A percentile compares a stretch with the other conserved stretches of the same genome.
Conservation (phyloP, 2,113 vertebrate species). For the Plotosus lineatus region DNA sequence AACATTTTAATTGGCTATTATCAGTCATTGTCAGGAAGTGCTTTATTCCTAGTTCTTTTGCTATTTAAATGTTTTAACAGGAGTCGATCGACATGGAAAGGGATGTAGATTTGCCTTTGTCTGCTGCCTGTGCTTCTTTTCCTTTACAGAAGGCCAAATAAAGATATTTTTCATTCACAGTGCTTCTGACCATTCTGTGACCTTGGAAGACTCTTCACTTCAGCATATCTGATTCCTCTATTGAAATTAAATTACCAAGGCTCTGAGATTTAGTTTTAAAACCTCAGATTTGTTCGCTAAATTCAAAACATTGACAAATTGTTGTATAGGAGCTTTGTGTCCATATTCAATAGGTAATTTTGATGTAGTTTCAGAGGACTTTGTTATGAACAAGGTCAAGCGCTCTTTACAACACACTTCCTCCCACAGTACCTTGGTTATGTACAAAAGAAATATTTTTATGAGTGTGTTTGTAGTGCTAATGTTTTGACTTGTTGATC, state of each 20-base stretch:
- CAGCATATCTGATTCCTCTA: slow-evolving; percentile 36
- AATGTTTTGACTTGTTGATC: slow-evolving; percentile 37
- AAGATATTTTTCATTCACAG: slow-evolving; percentile 36
- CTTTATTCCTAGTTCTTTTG: slow-evolving; percentile 25
- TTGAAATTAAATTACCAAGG: slow-evolving; percentile 48
- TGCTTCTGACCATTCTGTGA: slow-evolving; percentile 29
- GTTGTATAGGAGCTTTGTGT: slow-evolving; percentile 23
- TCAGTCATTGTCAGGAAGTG: neutral
- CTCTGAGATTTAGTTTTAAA: slow-evolving; percentile 29
- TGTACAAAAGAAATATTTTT: slow-evolving; percentile 17
- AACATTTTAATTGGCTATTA: slow-evolving; percentile 31
- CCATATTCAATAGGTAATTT: slow-evolving; percentile 33
- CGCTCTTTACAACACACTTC: slow-evolving; percentile 33
- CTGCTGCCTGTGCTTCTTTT: slow-evolving; percentile 28
- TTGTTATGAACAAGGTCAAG: slow-evolving; percentile 43
- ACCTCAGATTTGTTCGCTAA: slow-evolving; percentile 32
- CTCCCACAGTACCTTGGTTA: slow-evolving; percentile 14
- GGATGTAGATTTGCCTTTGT: slow-evolving; percentile 24
- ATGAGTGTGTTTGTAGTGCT: slow-evolving; percentile 25
- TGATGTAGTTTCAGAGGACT: slow-evolving; percentile 33
- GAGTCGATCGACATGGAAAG: slow-evolving; percentile 28
- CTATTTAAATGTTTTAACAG: slow-evolving; percentile 42
- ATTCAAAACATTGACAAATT: slow-evolving; percentile 36
- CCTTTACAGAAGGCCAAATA: slow-evolving; percentile 36
- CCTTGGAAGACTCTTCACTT: slow-evolving; percentile 46